Conservation (phyloP, 2,113 vertebrate genomes). For the Gasterosteus aculeatus region DNA sequence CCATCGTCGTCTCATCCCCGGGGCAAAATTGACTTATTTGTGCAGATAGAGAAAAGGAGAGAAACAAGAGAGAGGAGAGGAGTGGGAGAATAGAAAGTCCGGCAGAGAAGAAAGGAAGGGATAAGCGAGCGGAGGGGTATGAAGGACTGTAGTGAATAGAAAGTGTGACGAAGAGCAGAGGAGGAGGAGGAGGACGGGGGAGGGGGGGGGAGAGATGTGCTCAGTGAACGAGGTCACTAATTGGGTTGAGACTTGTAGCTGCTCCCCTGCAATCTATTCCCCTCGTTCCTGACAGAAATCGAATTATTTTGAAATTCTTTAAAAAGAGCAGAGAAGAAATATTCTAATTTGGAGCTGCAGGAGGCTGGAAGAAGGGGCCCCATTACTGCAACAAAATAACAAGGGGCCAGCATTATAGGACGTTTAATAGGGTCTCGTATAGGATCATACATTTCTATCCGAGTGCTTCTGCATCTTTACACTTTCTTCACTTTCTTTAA, state of each 20-base stretch:
- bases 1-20: conserved; percentile 53
- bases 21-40: conserved; percentile 70
- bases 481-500: background rate
- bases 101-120: conserved; percentile 33
- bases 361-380: conserved; percentile 4
- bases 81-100: conserved; percentile 41
- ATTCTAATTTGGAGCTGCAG: conserved; percentile 52
- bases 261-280: conserved; percentile 53
- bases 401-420: conserved; percentile 6
- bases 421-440: background rate
- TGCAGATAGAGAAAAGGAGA: conserved; percentile 33
- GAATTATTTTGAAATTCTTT: conserved; percentile 66
- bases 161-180: conserved; percentile 37
- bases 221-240: conserved; percentile 71
- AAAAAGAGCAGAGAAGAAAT: conserved; percentile 54
- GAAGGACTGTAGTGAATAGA: conserved; percentile 42
- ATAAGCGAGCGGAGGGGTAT: conserved; percentile 25
- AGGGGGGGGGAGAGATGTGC: conserved; percentile 32
- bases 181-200: background rate
- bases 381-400: conserved; percentile 33
- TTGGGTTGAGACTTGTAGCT: conserved; percentile 71
- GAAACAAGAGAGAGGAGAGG: conserved; percentile 25
- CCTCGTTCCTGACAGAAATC: conserved; percentile 59
- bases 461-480: background rate
- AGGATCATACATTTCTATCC: background rate